Conservation (phyloP, 2,888 invertebrate genomes). For the Adineta ricciae region DNA sequence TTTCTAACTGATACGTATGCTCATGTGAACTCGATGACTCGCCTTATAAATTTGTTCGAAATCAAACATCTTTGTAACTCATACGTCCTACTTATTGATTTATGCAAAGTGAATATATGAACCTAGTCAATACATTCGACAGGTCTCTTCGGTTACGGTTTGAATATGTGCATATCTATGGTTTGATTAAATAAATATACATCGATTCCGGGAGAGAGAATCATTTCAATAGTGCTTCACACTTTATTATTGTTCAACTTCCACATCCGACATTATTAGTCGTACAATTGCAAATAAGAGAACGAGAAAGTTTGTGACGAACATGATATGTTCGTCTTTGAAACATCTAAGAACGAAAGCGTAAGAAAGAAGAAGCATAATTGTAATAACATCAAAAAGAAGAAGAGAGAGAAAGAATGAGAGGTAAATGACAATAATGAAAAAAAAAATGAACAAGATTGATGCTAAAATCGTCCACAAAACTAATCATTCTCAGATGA, state of each 20-base stretch:
- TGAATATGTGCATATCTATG: no score
- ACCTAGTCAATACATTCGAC: no score
- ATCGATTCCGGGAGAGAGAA: no score
- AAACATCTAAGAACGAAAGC: background rate
- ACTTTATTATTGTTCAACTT: background rate
- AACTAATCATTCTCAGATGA: background rate
- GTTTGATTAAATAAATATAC: no score
- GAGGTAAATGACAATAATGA: background rate
- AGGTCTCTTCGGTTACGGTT: no score
- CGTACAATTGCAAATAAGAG: background rate
- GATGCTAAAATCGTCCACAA: background rate
- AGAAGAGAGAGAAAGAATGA: no score
- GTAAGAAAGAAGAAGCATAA: background rate
- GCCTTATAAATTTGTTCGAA: no score
- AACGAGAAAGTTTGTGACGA: background rate
- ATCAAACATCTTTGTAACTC: no score
- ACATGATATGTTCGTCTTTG: background rate
- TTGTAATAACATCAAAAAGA: background rate
- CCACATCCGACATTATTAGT: background rate
- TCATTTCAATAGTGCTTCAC: background rate
- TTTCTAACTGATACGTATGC: background rate
- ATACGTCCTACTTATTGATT: no score
- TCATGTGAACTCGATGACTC: no score
- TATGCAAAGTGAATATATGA: no score
- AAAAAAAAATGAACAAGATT: background rate